Conservation (phyloP, 2,888 invertebrate genomes). For the Temnothorax ravouxi region DNA sequence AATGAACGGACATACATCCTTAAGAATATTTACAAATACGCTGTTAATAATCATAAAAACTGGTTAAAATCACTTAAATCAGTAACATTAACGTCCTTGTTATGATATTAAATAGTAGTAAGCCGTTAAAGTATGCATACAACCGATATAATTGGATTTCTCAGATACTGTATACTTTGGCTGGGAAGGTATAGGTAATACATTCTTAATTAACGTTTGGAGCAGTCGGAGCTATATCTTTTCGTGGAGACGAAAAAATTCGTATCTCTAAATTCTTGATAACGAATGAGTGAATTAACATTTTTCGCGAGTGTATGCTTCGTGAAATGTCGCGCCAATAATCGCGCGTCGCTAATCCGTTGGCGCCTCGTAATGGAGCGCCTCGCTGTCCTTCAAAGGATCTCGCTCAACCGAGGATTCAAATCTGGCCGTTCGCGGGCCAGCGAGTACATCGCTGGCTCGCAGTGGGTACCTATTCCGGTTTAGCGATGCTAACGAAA, state of each 20-base stretch:
- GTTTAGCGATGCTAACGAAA: conserved; percentile 58
- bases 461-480: background rate
- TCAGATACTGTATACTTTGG: too few species aligned
- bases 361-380: background rate
- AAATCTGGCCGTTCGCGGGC: conserved; percentile 15
- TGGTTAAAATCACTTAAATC: too few species aligned
- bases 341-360: background rate
- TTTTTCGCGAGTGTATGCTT: background rate
- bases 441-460: conserved; percentile 9
- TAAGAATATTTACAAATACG: too few species aligned
- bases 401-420: background rate
- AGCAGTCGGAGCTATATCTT: background rate
- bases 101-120: too few species aligned
- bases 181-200: too few species aligned
- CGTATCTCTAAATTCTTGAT: background rate
- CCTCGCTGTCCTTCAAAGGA: background rate
- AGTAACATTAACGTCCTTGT: too few species aligned
- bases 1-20: too few species aligned
- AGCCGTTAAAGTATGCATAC: too few species aligned
- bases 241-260: background rate
- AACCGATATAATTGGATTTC: too few species aligned
- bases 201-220: background rate
- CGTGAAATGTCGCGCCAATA: background rate
- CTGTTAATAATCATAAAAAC: too few species aligned
- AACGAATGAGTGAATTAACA: conserved; percentile 9